Base-by-base conservation (phyloP, 2,113 vertebrate genomes). In the Elephantulus edwardii region DNA sequence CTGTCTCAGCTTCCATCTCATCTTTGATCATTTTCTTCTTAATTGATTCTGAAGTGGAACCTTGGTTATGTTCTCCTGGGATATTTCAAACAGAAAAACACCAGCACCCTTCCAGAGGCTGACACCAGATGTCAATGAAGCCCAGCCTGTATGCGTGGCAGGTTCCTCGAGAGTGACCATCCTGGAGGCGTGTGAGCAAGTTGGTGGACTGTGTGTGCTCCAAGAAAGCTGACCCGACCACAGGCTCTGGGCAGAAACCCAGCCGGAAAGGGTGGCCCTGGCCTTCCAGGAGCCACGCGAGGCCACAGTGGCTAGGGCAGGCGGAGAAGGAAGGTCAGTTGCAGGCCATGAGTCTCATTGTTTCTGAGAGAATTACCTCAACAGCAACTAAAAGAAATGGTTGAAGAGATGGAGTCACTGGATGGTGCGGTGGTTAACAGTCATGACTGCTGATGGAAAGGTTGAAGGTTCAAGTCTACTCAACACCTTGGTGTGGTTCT, bases 1-100 rank as follows among this genome's bases (percentile, higher is more conserved):
- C 68, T 19, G 10, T 14, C 58, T 26, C 58, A 20, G n/a, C 1
- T 0, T 30, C 54, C 0, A 0, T 26, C 40, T 60, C 1, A 13
- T 44, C 44, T 4, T 1, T 28, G 54, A 35, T 14, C 28, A 10
- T 38, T 28, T 68, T 22, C 33, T 70, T 56, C 40, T 52, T 26
- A 50, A 17, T 22, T 3, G 16, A 6, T 38, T 89, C 56, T 46
- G 9, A 75, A 68, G 11, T 35, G 62, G 44, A 81, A 20, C 40
- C 60, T 83, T 50, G 50, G 42, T 75, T 54, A 6, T 35, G 35
- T 30, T 64, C 52, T 74, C 14, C 58, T 52, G 40, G 50, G n/a
- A 16, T 54, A 38, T 71, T 56, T 48, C 56, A 46, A 12, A 62
- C 52, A 33, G 64, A 54, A 38, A 66, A 56, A 4, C n/a, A n/a